Evolutionary conservation across 2,797 vertebrate genomes (phyloP).

Genomic region (Enoplosus armatus): DNA sequence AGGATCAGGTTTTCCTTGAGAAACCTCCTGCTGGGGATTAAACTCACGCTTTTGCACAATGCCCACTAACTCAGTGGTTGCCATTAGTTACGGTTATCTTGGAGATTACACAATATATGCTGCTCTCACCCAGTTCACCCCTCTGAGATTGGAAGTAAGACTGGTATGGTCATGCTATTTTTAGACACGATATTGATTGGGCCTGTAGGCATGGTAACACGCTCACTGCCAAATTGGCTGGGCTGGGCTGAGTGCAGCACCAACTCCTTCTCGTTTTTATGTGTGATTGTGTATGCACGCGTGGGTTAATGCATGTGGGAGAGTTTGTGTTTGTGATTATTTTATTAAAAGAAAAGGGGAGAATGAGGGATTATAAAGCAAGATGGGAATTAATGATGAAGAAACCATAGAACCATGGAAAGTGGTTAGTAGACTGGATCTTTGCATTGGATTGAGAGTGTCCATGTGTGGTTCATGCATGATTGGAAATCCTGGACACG

Average conservation of each 20-base stretch:
- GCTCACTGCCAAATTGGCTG: slow-evolving; percentile 63
- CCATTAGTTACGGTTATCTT: slow-evolving; percentile 47
- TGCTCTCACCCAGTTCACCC: slow-evolving; percentile 50
- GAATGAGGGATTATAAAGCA: slow-evolving; percentile 1
- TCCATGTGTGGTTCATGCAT: neutral
- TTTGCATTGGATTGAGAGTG: neutral
- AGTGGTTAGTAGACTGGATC: neutral
- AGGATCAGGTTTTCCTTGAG: slow-evolving; percentile 58
- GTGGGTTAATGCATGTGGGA: slow-evolving; percentile 37
- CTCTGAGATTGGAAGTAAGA: slow-evolving; percentile 65
- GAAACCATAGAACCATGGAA: neutral
- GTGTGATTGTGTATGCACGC: slow-evolving; percentile 16
- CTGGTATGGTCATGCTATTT: slow-evolving; percentile 79
- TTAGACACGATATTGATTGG: slow-evolving; percentile 79
- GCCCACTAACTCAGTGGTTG: slow-evolving; percentile 26
- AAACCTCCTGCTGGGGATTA: slow-evolving; percentile 69
- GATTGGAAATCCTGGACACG: neutral
- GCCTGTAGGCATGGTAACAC: slow-evolving; percentile 78
- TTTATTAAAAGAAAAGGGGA: slow-evolving; percentile 11
- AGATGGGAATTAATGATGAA: slow-evolving; percentile 1
- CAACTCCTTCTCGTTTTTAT: slow-evolving; percentile 36
- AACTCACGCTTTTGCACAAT: slow-evolving; percentile 58
- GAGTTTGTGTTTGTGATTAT: slow-evolving; percentile 43
- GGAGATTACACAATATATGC: slow-evolving; percentile 67
- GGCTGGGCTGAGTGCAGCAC: slow-evolving; percentile 47